Conservation (phyloP, 2,888 invertebrate genomes). For the Stenoptilia bipunctidactyla region DNA sequence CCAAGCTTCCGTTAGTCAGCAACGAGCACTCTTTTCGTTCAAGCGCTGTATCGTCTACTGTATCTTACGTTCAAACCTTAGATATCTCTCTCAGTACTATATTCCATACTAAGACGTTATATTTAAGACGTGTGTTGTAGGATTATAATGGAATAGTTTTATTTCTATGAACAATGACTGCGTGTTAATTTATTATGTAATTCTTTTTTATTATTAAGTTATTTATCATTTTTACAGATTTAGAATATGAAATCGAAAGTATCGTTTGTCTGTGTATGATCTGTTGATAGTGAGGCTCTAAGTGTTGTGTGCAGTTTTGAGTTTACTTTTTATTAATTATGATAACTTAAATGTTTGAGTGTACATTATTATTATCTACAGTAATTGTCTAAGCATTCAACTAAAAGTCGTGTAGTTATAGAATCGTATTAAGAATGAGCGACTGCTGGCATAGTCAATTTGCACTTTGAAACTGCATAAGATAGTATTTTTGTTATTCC, state of each 20-base stretch:
- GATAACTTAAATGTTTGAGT: slow-evolving; percentile 17
- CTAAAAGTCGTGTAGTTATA: neutral
- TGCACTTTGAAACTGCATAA: slow-evolving; percentile 53
- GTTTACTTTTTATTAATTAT: slow-evolving; percentile 30
- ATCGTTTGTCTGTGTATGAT: slow-evolving; percentile 37
- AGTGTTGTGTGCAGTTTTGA: slow-evolving; percentile 42
- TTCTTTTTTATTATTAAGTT: slow-evolving; percentile 49
- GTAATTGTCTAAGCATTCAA: no score
- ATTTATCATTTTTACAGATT: slow-evolving; percentile 55
- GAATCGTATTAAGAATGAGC: neutral
- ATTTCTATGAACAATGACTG: slow-evolving; percentile 61
- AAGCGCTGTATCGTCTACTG: slow-evolving; percentile 32
- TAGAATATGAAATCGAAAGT: slow-evolving; percentile 36
- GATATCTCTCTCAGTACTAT: slow-evolving; percentile 44
- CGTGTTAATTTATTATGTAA: slow-evolving; percentile 65
- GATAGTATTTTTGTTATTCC: slow-evolving; percentile 58
- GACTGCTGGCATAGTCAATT: slow-evolving; percentile 27
- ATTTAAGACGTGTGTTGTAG: slow-evolving; percentile 56
- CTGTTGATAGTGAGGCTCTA: slow-evolving; percentile 40
- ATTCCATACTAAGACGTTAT: slow-evolving; percentile 62
- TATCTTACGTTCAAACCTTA: slow-evolving; percentile 42
- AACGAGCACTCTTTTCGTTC: slow-evolving; percentile 46
- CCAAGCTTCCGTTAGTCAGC: slow-evolving; percentile 61
- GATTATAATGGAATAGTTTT: slow-evolving; percentile 48
- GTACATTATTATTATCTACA: no score